A percentile compares a stretch with the other conserved stretches of the same genome.
These are phyloP conservation scores for Exaiptasia diaphana DNA, from an alignment of 64 coral and sea anemone species.

Conservation along the genomic window DNA sequence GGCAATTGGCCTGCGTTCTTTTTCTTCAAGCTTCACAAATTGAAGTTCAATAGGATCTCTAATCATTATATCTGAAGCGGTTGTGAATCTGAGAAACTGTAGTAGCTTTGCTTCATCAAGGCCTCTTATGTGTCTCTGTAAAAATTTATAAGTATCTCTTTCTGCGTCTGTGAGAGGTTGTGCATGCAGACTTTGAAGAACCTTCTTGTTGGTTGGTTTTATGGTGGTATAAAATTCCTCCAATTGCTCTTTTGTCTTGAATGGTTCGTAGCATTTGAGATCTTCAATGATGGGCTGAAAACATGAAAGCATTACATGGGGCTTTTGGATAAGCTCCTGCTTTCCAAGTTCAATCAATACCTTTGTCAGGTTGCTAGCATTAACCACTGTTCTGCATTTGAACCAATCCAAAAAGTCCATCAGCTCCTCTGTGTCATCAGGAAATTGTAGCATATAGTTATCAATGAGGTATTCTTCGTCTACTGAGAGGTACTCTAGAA, in stretches of 20 bases:
- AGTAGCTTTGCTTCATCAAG: constrained; percentile 34
- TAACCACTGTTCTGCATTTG: constrained; percentile 18
- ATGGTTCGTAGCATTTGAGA: constrained; percentile 39
- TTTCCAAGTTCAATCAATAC: constrained; percentile 34
- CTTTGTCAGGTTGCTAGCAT: neutral
- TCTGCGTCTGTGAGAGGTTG: constrained; percentile 38
- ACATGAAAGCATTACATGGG: constrained; percentile 49
- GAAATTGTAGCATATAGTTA: constrained; percentile 31
- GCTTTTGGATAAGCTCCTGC: constrained; percentile 63
- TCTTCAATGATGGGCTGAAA: constrained; percentile 43
- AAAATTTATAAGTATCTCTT: constrained; percentile 37
- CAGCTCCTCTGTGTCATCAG: constrained; percentile 50
- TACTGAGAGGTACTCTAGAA: constrained; percentile 33
- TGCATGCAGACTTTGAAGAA: constrained; percentile 24
- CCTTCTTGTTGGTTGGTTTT: constrained; percentile 46
- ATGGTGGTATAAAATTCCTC: constrained; percentile 28
- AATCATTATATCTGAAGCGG: constrained; percentile 19
- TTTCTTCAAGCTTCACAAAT: constrained; percentile 44
- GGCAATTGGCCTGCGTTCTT: constrained; percentile 35
- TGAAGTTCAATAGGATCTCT: constrained; percentile 6
- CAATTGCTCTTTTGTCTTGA: constrained; percentile 17
- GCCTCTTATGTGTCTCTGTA: constrained; percentile 59
- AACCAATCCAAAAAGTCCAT: constrained; percentile 54
- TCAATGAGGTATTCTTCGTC: constrained; percentile 44
- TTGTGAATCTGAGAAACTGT: constrained; percentile 58